Evolutionary conservation across 2,797 vertebrate species (phyloP).

Genomic region (Amazona ochrocephala): DNA sequence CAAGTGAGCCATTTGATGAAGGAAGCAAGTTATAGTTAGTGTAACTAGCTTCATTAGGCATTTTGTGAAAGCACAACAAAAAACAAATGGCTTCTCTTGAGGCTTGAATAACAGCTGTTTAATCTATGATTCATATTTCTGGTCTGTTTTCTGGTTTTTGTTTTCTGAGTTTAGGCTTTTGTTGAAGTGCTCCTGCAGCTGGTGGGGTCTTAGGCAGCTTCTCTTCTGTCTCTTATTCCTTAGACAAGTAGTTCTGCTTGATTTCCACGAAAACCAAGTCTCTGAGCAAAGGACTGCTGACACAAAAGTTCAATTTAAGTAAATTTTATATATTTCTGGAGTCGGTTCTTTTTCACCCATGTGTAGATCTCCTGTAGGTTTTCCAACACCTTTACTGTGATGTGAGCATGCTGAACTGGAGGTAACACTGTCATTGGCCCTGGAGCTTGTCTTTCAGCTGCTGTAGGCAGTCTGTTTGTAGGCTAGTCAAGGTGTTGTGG

Average conservation of each 20-base stretch:
- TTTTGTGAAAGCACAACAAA: background rate
- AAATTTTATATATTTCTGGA: background rate
- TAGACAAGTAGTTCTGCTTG: background rate
- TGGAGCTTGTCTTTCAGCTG: background rate
- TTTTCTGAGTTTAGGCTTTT: background rate
- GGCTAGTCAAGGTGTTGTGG: fast-evolving
- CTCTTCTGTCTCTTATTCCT: fast-evolving
- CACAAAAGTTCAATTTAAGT: background rate
- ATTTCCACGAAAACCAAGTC: fast-evolving
- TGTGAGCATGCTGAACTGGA: fast-evolving
- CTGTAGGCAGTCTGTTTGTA: fast-evolving
- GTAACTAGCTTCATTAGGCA: background rate
- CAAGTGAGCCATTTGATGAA: background rate
- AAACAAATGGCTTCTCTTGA: background rate
- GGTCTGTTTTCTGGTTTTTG: background rate
- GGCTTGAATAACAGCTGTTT: background rate
- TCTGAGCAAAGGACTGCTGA: background rate
- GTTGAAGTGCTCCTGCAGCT: background rate
- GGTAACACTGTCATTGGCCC: fast-evolving
- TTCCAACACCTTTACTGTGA: background rate
- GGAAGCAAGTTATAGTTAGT: background rate
- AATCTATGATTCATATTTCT: background rate
- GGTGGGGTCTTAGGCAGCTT: background rate
- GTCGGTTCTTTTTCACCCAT: background rate
- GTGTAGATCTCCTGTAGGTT: fast-evolving